These are phyloP conservation scores for Cinclus cinclus DNA, from an alignment of 2,113 vertebrate genomes.

Conservation along the genomic window DNA sequence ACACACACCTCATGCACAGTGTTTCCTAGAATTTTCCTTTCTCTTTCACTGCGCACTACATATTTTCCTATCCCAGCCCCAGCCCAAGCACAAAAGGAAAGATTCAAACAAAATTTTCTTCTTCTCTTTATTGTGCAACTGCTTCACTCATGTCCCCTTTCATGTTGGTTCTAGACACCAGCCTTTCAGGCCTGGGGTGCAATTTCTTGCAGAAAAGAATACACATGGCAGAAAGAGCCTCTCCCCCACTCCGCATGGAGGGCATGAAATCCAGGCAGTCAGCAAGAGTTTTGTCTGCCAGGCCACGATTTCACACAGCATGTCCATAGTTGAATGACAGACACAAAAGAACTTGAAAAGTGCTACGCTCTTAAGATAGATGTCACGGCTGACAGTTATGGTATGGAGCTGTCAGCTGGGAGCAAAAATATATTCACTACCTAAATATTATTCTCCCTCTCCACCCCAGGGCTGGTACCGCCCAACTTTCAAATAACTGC, in stretches of 20 bases:
- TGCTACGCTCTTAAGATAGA: conserved; percentile 7
- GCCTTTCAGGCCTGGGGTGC: not conserved
- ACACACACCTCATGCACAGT: not conserved
- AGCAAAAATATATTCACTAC: not conserved
- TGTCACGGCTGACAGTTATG: conserved; percentile 42
- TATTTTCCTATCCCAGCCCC: not conserved
- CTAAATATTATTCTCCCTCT: conserved; percentile 25
- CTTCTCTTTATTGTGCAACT: not conserved
- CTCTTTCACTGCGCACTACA: not conserved
- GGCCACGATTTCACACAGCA: not conserved
- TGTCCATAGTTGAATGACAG: conserved; percentile 14
- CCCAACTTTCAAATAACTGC: conserved; percentile 14
- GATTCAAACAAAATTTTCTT: not conserved
- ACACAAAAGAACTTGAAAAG: conserved; percentile 44
- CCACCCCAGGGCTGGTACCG: not conserved
- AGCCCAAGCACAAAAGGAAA: not conserved
- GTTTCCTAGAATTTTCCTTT: not conserved
- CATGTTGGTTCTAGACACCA: fast-evolving
- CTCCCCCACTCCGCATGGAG: not conserved
- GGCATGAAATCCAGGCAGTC: not conserved
- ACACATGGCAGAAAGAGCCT: not conserved
- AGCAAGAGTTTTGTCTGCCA: not conserved
- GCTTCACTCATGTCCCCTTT: not conserved
- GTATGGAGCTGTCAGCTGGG: conserved; percentile 25
- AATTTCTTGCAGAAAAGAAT: not conserved